Evolutionary conservation across 2,888 invertebrate genomes (phyloP).

Genomic region (Herminia tarsipennalis): DNA sequence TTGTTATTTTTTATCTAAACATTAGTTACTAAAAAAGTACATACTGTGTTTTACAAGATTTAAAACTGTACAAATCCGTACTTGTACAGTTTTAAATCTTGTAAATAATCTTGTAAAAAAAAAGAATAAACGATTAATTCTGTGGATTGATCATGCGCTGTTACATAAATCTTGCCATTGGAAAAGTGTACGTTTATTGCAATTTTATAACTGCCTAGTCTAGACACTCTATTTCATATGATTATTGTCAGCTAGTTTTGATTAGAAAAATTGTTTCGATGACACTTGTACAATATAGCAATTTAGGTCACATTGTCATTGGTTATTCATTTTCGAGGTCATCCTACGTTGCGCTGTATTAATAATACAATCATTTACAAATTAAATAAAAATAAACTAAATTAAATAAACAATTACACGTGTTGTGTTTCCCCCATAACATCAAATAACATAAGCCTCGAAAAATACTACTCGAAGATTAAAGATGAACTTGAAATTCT

Average conservation of each 20-base stretch:
- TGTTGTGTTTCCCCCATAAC: conserved; percentile 12
- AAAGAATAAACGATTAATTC: no score
- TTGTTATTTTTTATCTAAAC: no score
- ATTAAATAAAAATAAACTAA: no score
- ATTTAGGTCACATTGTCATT: conserved; percentile 59
- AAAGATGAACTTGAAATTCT: conserved; percentile 50
- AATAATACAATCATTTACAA: no score
- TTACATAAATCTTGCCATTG: conserved; percentile 26
- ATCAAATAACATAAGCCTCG: conserved; percentile 33
- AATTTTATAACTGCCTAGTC: conserved; percentile 72
- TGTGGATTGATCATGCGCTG: no score
- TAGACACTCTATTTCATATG: conserved; percentile 72
- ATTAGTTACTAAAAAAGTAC: no score
- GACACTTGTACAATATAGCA: conserved; percentile 50
- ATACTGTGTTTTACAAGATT: no score
- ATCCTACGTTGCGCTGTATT: no score
- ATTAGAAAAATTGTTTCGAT: conserved; percentile 53
- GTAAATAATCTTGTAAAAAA: no score
- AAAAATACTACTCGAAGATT: conserved; percentile 44
- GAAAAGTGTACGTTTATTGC: conserved; percentile 35
- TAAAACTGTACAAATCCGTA: no score
- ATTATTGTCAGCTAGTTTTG: conserved; percentile 64
- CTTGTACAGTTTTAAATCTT: no score
- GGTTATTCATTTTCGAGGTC: conserved; percentile 45
- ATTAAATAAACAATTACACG: no score